Base-by-base conservation (phyloP, 2,113 vertebrate genomes). In the Chamaea fasciata region DNA sequence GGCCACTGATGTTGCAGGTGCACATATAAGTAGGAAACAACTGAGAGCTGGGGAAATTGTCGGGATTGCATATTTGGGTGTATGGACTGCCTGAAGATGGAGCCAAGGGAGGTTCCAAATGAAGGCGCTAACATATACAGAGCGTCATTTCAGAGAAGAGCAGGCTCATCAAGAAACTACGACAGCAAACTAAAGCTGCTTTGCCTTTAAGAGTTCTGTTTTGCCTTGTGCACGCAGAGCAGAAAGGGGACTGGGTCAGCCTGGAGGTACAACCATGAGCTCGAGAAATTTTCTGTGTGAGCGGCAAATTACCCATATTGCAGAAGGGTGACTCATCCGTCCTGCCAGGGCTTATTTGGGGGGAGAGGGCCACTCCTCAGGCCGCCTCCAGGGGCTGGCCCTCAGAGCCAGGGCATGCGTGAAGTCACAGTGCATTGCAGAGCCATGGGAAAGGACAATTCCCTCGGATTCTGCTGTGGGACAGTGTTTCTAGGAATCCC, bases 331-430 rank as follows among this genome's bases (percentile, higher is more conserved):
- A 77, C 46, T 77, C 59, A 76, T 9, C 3, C 33, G 50, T 73
- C n/a, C 30, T 6, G 3, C 15, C 59, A 16, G 53, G 75, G 15
- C 31, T 53, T 4, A 6, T 35, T 37, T 39, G 46, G 53, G 74
- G 78, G 50, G 37, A 56, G 22, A 13, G 39, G 35, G 37, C 35
- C 5, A 6, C 68, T 42, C 23, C 74, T 50, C 73, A 11, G 53
- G 62, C 70, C 1, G 1, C n/a, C 57, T 64, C 80, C 26, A 15
- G 55, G 82, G n/a, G 20, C 70, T 60, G 57, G 15, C 27, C 55
- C 8, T 0, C 0, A 47, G 42, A 37, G 22, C 77, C 44, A 4
- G 22, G 77, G 28, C 69, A 77, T 1, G 2, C 1, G 0, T 60
- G 56, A 37, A 89, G 81, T 63, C 81, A 57, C 30, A 0, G 30